A percentile compares a stretch with the other conserved stretches of the same genome.
Evolutionary conservation across 2,113 vertebrate genomes (phyloP).

Genomic region (Colius striatus): DNA sequence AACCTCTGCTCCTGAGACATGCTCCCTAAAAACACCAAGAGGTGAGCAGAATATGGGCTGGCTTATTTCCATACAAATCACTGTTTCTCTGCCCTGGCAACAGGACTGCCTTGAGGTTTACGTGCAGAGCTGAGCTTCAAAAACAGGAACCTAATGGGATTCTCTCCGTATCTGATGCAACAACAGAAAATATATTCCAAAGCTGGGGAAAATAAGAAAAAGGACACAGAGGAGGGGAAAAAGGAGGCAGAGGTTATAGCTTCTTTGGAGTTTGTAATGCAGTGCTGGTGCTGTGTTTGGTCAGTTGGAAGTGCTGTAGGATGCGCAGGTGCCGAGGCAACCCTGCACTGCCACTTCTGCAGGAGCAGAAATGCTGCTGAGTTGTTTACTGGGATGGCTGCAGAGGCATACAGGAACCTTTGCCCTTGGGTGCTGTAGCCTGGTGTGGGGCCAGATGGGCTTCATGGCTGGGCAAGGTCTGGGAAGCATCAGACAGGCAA

Average conservation of each 20-base stretch:
- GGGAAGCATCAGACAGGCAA: background rate
- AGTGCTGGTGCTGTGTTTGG: background rate
- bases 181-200: background rate
- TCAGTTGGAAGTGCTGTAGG: background rate
- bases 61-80: slow-evolving; percentile 29
- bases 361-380: background rate
- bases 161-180: background rate
- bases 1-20: background rate
- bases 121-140: background rate
- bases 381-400: background rate
- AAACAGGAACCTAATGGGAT: background rate
- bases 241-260: background rate
- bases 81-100: background rate
- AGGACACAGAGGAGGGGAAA: background rate
- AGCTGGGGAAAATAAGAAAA: background rate
- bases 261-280: background rate
- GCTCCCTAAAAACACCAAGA: background rate
- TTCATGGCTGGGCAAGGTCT: background rate
- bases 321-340: background rate
- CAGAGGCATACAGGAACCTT: background rate
- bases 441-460: background rate
- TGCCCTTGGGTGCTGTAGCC: background rate
- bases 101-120: background rate
- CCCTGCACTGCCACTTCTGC: too few relatives aligned
- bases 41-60: background rate